Base-by-base conservation (phyloP, 2,888 invertebrate species). In the Dasypolia templi region DNA sequence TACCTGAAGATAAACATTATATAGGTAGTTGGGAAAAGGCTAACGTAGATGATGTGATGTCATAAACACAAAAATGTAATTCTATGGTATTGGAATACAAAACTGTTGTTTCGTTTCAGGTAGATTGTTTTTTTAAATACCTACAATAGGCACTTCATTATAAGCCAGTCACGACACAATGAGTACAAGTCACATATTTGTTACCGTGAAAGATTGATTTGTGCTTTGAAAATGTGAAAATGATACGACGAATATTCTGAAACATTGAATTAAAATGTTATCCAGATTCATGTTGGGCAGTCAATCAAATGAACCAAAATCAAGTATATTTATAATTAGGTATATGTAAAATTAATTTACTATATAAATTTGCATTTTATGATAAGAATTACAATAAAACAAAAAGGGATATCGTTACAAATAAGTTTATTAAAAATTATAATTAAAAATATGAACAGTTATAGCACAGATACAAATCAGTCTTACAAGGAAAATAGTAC, bases 391-490 rank as follows among this genome's bases (percentile, higher is more conserved):
- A 22, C n/a, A 79, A 66, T 66, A 39, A 79, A 76, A 77, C 68
- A 59, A 39, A n/a, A 22, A 49, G 3, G 6, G 7, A n/a, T 17
- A 26, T 35, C 14, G 12, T 51, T 56, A 65, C 14, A 26, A 29
- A 35, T 11, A 72, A 9, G 11, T 82, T 77, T 70, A 81, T 85
- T 78, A 64, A 81, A 84, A 81, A 78, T 70, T 66, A 85, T 82
- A 81, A 77, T 70, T 66, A 86, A 82, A 81, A 77, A 77, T 59
- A 74, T 29, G 68, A 73, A 79, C 14, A 76, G 79, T 12, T 78
- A 77, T 67, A 83, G 82, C 77, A 83, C 76, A 81, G 59, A 77
- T 82, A 59, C 12, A 87, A 88, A 84, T 93, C 93, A 93, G 93
- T 93, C 93, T 93, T 91, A 58, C 74, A 67, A 84, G 74, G 69